Evolutionary conservation across 2,888 invertebrate genomes (phyloP).

Genomic region (Cosmorhoe ocellata): DNA sequence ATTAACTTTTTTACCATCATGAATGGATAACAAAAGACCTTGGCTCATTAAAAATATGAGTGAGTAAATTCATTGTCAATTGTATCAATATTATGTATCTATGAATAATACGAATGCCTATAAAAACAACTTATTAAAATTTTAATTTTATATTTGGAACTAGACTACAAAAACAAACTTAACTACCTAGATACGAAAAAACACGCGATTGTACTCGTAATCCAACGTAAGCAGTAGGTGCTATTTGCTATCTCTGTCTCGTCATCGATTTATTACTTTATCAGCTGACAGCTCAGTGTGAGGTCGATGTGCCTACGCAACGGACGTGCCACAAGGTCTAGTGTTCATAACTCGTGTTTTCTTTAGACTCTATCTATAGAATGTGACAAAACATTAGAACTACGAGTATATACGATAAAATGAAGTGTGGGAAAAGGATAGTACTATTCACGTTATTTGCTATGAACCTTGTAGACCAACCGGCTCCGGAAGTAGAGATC

Average conservation of each 20-base stretch:
- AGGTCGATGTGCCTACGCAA: constrained; percentile 39
- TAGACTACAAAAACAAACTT: no score
- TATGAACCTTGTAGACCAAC: constrained; percentile 68
- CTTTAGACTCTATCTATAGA: neutral
- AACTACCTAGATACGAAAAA: no score
- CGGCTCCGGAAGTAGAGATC: constrained; percentile 64
- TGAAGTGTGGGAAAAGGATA: constrained; percentile 56
- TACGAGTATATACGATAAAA: constrained; percentile 30
- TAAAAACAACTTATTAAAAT: no score
- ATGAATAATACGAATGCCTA: no score
- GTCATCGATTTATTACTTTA: constrained; percentile 9
- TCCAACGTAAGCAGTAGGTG: no score
- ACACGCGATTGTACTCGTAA: no score
- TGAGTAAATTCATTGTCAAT: no score
- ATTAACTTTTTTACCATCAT: no score
- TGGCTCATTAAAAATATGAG: no score
- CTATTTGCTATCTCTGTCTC: constrained; percentile 23
- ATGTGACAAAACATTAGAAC: neutral
- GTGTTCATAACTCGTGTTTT: neutral
- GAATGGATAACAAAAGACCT: no score
- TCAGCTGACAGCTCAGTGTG: constrained; percentile 33
- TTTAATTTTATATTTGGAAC: no score
- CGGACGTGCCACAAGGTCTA: constrained; percentile 24
- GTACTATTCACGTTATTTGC: constrained; percentile 64
- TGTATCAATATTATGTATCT: no score